These are phyloP conservation scores for Philypnodon macrostomus DNA, from an alignment of 2,797 vertebrate species.

Conservation along the genomic window DNA sequence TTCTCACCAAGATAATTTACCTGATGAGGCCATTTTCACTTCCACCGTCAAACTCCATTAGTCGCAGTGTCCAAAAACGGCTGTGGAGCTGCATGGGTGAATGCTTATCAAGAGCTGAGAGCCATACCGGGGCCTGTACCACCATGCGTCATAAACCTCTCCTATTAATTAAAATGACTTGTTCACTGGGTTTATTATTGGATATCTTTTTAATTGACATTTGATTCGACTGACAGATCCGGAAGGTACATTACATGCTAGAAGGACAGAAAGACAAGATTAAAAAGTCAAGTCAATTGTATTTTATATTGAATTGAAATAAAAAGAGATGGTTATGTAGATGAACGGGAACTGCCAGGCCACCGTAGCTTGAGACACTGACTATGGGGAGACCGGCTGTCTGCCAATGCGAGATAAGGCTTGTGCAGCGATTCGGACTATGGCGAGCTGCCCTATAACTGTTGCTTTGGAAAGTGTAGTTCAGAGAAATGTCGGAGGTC, in stretches of 20 bases:
- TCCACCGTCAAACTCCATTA: constrained; percentile 76
- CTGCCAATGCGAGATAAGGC: constrained; percentile 71
- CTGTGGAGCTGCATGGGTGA: constrained; percentile 64
- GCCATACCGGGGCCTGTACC: constrained; percentile 63
- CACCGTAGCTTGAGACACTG: constrained; percentile 49
- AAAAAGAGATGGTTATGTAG: constrained; percentile 49
- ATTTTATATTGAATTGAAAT: constrained; percentile 51
- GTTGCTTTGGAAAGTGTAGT: constrained; percentile 60
- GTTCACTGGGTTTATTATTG: constrained; percentile 70
- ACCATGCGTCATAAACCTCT: constrained; percentile 74
- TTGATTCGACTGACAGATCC: constrained; percentile 51
- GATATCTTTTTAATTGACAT: constrained; percentile 75
- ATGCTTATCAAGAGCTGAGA: constrained; percentile 65
- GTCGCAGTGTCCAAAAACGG: constrained; percentile 63
- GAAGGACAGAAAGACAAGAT: constrained; percentile 69
- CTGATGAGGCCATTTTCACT: constrained; percentile 78
- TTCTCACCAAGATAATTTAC: constrained; percentile 72
- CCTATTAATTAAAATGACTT: constrained; percentile 80
- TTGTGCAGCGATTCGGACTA: constrained; percentile 27
- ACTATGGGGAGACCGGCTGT: constrained; percentile 60
- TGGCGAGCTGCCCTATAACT: constrained; percentile 41
- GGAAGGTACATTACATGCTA: constrained; percentile 51
- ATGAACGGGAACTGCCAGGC: constrained; percentile 50
- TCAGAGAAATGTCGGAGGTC: constrained; percentile 55
- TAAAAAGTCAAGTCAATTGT: constrained; percentile 78